Conservation (phyloP, 2,797 vertebrate species). For the Tangara arthus region DNA sequence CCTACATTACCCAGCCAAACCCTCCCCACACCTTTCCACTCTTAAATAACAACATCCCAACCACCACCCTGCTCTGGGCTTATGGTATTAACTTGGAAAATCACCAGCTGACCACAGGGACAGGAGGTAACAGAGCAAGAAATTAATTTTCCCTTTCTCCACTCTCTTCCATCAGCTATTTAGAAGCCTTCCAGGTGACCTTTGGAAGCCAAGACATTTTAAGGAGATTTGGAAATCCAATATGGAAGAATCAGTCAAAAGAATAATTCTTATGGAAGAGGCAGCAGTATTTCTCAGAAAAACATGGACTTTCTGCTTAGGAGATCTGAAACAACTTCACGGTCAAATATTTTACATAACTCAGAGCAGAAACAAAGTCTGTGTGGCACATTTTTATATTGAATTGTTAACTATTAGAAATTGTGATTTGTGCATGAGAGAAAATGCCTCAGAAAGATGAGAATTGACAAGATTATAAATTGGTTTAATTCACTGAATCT, state of each 20-base stretch:
- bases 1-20: neutral
- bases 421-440: neutral
- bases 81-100: neutral
- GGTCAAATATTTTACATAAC: neutral
- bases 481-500: neutral
- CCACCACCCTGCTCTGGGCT: neutral
- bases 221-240: neutral
- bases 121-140: neutral
- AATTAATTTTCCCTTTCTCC: neutral
- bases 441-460: neutral
- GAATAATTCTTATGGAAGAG: neutral
- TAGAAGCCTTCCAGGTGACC: neutral
- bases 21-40: neutral
- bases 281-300: neutral
- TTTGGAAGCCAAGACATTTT: neutral
- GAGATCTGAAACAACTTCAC: neutral
- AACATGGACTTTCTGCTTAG: neutral
- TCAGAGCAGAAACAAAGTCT: neutral
- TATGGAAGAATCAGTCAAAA: neutral
- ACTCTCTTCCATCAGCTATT: neutral
- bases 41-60: neutral
- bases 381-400: neutral
- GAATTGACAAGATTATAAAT: neutral
- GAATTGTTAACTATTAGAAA: conserved; percentile 10
- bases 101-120: neutral